phyloP scores from a whole-genome alignment of 2,797 vertebrate species.

The Crocodylus rhombifer region DNA sequence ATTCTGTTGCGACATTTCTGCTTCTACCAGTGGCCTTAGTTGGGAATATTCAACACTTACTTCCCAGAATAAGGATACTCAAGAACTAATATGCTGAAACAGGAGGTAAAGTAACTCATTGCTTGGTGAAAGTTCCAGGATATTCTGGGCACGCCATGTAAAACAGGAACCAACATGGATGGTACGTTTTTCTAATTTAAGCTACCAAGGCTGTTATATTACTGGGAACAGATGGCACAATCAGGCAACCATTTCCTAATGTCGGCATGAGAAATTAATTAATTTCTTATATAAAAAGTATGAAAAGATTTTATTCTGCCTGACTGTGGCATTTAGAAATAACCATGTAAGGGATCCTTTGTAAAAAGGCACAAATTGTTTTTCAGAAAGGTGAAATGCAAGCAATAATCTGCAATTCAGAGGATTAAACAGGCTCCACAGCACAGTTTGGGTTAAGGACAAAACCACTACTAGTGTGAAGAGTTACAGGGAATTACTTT shows the following conservation, averaged over 20 bases:
- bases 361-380: not conserved
- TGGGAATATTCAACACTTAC: not conserved
- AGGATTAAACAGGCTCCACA: not conserved
- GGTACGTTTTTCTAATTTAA: fast-evolving
- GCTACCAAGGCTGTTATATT: not conserved
- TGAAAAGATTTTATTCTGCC: not conserved
- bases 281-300: not conserved
- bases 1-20: not conserved
- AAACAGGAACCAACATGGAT: not conserved
- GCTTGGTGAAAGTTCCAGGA: fast-evolving
- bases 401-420: fast-evolving
- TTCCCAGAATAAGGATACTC: not conserved
- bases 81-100: not conserved
- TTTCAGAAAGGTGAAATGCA: not conserved
- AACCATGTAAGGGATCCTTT: fast-evolving
- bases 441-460: fast-evolving
- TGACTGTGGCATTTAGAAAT: fast-evolving
- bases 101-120: fast-evolving
- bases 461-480: fast-evolving
- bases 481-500: fast-evolving
- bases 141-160: fast-evolving
- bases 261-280: not conserved
- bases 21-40: not conserved
- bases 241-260: not conserved
- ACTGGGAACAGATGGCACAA: not conserved